These are phyloP conservation scores for Ladona fulva DNA, from an alignment of 1,140 invertebrate genomes.

Conservation along the genomic window DNA sequence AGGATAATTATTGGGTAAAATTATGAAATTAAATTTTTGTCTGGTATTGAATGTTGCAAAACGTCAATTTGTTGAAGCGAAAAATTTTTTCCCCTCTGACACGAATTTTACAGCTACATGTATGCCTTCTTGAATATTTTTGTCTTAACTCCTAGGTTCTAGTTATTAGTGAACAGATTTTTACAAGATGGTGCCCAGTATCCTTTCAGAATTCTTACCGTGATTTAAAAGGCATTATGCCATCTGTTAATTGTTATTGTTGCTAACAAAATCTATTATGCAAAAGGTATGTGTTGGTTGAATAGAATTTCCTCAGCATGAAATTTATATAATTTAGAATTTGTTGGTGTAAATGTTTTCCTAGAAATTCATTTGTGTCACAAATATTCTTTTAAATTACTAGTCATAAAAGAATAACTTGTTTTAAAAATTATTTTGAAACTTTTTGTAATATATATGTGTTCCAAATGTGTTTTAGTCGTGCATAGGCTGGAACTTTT, in stretches of 20 bases:
- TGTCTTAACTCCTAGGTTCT: no score
- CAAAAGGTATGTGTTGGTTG: not conserved
- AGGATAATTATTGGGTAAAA: no score
- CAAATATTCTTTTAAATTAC: not conserved
- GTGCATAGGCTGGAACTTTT: not conserved
- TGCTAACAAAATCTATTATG: not conserved
- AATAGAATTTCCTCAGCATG: not conserved
- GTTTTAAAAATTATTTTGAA: slow-evolving; percentile 5
- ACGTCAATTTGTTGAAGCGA: no score
- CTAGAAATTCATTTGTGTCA: not conserved
- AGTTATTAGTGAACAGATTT: no score
- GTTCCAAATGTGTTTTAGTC: not conserved
- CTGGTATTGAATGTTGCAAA: no score
- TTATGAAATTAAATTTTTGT: no score
- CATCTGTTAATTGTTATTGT: not conserved
- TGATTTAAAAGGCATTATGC: no score
- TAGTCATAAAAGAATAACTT: not conserved
- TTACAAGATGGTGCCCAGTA: no score
- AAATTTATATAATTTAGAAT: not conserved
- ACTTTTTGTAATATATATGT: not conserved
- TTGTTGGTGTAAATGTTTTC: slow-evolving; percentile 6
- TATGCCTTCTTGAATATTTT: no score
- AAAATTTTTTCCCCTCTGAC: no score
- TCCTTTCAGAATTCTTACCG: no score
- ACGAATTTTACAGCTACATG: no score